Conservation (phyloP, 2,797 vertebrate genomes). For the Petrocephalus schoutedeni region DNA sequence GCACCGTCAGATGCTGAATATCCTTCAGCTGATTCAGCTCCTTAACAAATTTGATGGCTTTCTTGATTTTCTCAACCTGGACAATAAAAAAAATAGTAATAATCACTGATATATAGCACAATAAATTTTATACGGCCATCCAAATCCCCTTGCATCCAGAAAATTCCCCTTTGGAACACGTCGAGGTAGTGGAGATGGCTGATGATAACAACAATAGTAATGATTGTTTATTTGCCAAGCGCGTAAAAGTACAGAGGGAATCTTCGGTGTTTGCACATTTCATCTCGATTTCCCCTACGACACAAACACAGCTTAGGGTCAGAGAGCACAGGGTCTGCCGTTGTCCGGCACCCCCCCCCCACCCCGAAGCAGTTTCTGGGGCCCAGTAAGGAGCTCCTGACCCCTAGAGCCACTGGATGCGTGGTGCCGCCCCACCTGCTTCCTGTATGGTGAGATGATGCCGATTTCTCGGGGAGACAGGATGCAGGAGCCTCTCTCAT, state of each 20-base stretch:
- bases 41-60: conserved; percentile 63
- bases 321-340: neutral
- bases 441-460: conserved; percentile 86
- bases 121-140: neutral
- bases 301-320: neutral
- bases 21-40: conserved; percentile 57
- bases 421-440: conserved; percentile 68
- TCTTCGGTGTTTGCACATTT: neutral
- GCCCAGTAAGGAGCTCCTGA: neutral
- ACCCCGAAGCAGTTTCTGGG: neutral
- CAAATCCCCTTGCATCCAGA: neutral
- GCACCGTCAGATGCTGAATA: conserved; percentile 76
- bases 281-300: neutral
- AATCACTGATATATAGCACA: neutral
- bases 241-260: neutral
- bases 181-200: neutral
- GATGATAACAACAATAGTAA: neutral
- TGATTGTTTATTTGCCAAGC: neutral
- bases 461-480: conserved; percentile 72
- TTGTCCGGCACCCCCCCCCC: neutral
- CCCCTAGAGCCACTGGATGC: neutral
- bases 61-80: conserved; percentile 86
- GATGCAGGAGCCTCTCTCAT: conserved; percentile 66
- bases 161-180: neutral
- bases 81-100: neutral